phyloP scores from a whole-genome alignment of 2,797 vertebrate species.

The Clarias laeviceps region DNA sequence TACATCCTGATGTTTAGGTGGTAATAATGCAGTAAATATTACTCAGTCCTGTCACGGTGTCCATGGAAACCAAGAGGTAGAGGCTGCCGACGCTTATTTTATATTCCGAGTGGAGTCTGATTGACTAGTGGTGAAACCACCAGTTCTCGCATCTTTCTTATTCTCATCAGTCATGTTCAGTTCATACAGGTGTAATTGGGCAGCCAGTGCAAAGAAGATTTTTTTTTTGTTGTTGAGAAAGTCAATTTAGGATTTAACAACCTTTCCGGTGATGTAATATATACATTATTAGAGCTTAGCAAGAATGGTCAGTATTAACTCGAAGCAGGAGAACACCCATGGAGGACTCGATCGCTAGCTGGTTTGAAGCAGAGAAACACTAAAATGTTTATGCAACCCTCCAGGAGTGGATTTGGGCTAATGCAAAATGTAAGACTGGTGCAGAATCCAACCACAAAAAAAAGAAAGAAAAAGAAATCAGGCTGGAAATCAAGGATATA shows the following conservation, averaged over 20 bases:
- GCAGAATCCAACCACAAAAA: background rate
- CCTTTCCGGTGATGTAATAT: background rate
- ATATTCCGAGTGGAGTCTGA: conserved; percentile 35
- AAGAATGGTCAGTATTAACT: background rate
- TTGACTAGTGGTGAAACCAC: conserved; percentile 6
- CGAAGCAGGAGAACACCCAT: background rate
- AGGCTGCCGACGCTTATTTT: conserved; percentile 13
- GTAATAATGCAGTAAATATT: conserved; percentile 17
- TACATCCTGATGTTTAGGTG: conserved; percentile 8
- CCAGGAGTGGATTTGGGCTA: background rate
- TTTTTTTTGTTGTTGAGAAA: background rate
- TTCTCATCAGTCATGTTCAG: background rate
- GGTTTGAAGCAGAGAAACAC: background rate
- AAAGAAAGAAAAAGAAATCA: too few species aligned
- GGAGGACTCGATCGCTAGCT: background rate
- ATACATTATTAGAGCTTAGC: background rate
- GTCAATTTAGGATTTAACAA: background rate
- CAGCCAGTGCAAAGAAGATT: background rate
- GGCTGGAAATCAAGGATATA: background rate
- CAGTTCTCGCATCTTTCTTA: background rate
- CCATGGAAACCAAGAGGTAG: conserved; percentile 30
- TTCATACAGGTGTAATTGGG: background rate
- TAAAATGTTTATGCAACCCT: background rate
- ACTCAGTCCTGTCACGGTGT: conserved; percentile 13
- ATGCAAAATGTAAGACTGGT: conserved; percentile 14